Percentiles rank a stretch among this genome's conserved stretches.
Conservation (phyloP, 2,113 vertebrate species). For the Hippocampus guttulatus region DNA sequence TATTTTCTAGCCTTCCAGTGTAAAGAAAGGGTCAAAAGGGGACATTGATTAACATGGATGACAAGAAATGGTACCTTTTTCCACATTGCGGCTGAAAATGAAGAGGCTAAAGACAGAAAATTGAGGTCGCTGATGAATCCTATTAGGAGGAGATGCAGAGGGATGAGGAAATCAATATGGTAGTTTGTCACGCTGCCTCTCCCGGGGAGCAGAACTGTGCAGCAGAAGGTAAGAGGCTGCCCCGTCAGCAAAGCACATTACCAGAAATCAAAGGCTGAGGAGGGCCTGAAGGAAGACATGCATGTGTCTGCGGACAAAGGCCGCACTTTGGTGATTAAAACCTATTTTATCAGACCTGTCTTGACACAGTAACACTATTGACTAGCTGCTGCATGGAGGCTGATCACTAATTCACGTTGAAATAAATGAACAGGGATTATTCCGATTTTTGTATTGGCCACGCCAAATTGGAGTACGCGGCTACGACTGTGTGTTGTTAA, state of each 20-base stretch:
- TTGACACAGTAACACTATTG: slow-evolving; percentile 77
- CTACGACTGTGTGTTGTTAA: not conserved
- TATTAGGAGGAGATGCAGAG: slow-evolving; percentile 77
- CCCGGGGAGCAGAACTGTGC: slow-evolving; percentile 69
- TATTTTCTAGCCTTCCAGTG: slow-evolving; percentile 67
- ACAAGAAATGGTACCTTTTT: slow-evolving; percentile 94
- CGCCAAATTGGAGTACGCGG: slow-evolving; percentile 43
- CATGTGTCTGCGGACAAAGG: slow-evolving; percentile 69
- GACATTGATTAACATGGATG: slow-evolving; percentile 97
- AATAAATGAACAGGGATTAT: slow-evolving; percentile 79
- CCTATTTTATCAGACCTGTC: slow-evolving; percentile 83
- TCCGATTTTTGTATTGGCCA: slow-evolving; percentile 70
- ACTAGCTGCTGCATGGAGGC: slow-evolving; percentile 72
- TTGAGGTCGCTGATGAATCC: slow-evolving; percentile 85
- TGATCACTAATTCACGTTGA: slow-evolving; percentile 82
- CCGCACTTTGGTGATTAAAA: slow-evolving; percentile 97
- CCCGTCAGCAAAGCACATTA: slow-evolving; percentile 91
- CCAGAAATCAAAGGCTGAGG: slow-evolving; percentile 89
- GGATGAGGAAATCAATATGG: slow-evolving; percentile 83
- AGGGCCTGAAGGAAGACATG: slow-evolving; percentile 67
- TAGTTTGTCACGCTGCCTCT: slow-evolving; percentile 89
- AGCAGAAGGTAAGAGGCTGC: slow-evolving; percentile 76
- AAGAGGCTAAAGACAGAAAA: slow-evolving; percentile 82
- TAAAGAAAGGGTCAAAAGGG: slow-evolving; percentile 77
- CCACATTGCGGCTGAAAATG: slow-evolving; percentile 88